Conservation (phyloP, 2,113 vertebrate genomes). For the Nannobrachium achirus region DNA sequence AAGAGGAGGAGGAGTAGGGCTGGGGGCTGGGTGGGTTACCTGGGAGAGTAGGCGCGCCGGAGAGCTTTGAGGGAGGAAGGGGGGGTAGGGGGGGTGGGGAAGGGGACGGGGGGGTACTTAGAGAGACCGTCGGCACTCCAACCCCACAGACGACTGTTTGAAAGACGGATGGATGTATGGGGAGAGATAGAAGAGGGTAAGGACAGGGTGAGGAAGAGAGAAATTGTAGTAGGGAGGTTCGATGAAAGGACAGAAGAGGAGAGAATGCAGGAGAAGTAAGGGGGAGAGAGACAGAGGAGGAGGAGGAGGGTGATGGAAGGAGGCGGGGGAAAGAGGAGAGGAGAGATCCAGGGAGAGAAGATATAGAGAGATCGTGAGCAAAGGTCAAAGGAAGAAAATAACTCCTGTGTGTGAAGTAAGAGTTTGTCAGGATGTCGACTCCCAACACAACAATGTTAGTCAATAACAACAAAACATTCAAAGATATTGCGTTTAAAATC, state of each 20-base stretch:
- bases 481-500: too few species aligned
- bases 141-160: constrained; percentile 67
- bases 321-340: constrained; percentile 16
- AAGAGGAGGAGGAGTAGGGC: neutral
- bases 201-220: constrained; percentile 3
- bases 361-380: constrained; percentile 6
- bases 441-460: too few species aligned
- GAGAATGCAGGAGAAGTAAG: neutral
- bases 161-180: neutral
- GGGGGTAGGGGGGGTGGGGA: constrained; percentile 53
- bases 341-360: constrained; percentile 2
- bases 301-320: neutral
- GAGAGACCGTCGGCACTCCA: constrained; percentile 69
- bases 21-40: constrained; percentile 57
- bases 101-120: constrained; percentile 57
- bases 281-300: neutral
- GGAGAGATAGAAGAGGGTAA: constrained; percentile 5
- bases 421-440: too few species aligned
- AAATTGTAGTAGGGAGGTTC: neutral
- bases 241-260: neutral
- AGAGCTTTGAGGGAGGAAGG: constrained; percentile 61
- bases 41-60: constrained; percentile 70
- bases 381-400: too few species aligned
- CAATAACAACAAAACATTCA: too few species aligned
- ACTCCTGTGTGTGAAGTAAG: too few species aligned